A percentile compares a stretch with the other conserved stretches of the same genome.
phyloP scores from a whole-genome alignment of 2,797 vertebrate genomes.

The Hephaestus fuliginosus region DNA sequence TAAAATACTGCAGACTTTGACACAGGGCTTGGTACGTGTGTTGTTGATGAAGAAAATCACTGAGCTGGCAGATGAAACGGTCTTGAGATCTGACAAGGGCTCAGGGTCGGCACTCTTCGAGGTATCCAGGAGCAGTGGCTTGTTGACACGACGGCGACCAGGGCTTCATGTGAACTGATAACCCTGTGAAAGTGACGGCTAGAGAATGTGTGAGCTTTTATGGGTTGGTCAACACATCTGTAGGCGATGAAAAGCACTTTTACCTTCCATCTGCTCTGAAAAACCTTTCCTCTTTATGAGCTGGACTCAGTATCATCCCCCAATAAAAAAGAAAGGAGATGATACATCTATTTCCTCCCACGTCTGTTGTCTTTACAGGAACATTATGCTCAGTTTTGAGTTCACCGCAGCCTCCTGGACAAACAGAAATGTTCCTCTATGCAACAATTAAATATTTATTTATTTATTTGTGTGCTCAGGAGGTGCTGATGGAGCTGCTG shows the following conservation, averaged over 20 bases:
- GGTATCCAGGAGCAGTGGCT: not conserved
- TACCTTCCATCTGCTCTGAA: constrained; percentile 30
- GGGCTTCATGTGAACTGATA: not conserved
- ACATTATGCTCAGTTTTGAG: constrained; percentile 19
- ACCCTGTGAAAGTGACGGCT: constrained; percentile 13
- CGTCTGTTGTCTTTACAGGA: constrained; percentile 24
- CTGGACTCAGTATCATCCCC: constrained; percentile 3
- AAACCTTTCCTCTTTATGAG: constrained; percentile 44
- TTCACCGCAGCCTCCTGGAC: not conserved
- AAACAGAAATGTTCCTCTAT: constrained; percentile 21
- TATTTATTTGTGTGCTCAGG: constrained; percentile 82
- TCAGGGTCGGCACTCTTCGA: not conserved
- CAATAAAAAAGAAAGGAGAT: constrained; percentile 40
- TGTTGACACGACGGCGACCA: not conserved
- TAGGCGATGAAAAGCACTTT: constrained; percentile 17
- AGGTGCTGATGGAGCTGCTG: constrained; percentile 96
- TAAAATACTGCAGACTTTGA: constrained; percentile 51
- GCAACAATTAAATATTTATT: not conserved
- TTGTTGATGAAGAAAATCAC: not conserved
- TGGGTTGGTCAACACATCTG: constrained; percentile 54
- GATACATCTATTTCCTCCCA: constrained; percentile 41
- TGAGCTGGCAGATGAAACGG: not conserved
- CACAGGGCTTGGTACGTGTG: constrained; percentile 14
- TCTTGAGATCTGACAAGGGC: not conserved
- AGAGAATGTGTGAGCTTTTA: constrained; percentile 49